phyloP scores from a whole-genome alignment of 2,888 invertebrate genomes.

The Mimachlamys varia region DNA sequence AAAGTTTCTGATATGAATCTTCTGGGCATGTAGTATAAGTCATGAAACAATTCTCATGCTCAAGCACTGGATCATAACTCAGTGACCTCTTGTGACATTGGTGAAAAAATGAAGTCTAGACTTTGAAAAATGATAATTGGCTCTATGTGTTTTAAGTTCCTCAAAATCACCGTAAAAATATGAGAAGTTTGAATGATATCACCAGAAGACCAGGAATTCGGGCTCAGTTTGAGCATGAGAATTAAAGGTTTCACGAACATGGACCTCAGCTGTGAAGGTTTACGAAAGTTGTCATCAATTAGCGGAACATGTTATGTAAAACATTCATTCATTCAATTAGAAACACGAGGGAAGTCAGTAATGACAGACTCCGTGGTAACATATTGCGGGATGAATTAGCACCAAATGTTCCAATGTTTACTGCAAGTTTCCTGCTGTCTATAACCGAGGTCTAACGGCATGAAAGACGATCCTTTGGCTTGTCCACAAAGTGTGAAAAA shows the following conservation, averaged over 20 bases:
- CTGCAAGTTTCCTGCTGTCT: neutral
- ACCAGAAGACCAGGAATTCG: neutral
- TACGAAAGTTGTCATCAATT: neutral
- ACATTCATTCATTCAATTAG: neutral
- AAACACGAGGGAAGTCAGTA: neutral
- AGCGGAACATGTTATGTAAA: neutral
- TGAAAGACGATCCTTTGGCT: neutral
- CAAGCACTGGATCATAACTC: neutral
- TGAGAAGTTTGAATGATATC: neutral
- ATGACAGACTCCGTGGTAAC: neutral
- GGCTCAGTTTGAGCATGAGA: neutral
- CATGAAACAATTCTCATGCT: neutral
- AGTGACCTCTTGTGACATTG: neutral
- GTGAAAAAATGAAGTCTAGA: neutral
- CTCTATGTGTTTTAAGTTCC: neutral
- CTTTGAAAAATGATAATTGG: neutral
- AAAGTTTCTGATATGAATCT: neutral
- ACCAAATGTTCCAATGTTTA: neutral
- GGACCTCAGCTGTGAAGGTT: neutral
- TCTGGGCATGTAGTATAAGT: neutral
- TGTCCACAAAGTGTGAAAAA: slow-evolving; percentile 9
- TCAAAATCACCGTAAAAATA: neutral
- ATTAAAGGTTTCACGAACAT: neutral
- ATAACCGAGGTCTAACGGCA: neutral
- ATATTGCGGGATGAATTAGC: neutral